Percentiles rank a stretch among this genome's conserved stretches.
These are phyloP conservation scores for Typhlomys cinereus DNA, from an alignment of 2,113 vertebrate species.

Conservation along the genomic window DNA sequence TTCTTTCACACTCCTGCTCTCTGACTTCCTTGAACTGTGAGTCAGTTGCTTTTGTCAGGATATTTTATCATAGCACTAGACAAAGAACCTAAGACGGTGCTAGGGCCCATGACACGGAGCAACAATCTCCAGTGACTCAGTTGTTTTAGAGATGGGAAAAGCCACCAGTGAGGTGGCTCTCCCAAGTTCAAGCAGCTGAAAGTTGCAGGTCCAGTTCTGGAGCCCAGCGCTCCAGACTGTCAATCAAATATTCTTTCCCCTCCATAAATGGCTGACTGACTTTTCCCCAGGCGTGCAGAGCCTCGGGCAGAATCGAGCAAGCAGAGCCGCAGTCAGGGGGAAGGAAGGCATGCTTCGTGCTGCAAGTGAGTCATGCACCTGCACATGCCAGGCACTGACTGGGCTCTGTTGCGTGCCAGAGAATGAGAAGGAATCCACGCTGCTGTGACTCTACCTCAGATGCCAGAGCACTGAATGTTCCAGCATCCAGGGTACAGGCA, in stretches of 20 bases:
- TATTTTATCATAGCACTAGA: too few relatives aligned
- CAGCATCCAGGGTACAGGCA: fast-evolving
- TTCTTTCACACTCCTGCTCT: too few relatives aligned
- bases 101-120: not conserved
- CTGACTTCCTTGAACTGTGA: too few relatives aligned
- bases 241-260: not conserved
- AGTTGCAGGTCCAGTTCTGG: not conserved
- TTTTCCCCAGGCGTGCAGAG: not conserved
- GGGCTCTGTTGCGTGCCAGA: not conserved
- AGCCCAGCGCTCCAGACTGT: not conserved
- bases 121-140: not conserved
- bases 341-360: not conserved
- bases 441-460: not conserved
- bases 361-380: not conserved
- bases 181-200: not conserved
- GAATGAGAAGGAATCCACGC: not conserved
- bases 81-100: too few relatives aligned
- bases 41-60: too few relatives aligned
- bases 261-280: not conserved
- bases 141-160: not conserved
- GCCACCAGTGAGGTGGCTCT: not conserved
- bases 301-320: not conserved
- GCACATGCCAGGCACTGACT: not conserved
- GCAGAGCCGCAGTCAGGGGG: not conserved
- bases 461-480: not conserved